Evolutionary conservation across 2,888 invertebrate genomes (phyloP).

Genomic region (Bombyx huttoni): DNA sequence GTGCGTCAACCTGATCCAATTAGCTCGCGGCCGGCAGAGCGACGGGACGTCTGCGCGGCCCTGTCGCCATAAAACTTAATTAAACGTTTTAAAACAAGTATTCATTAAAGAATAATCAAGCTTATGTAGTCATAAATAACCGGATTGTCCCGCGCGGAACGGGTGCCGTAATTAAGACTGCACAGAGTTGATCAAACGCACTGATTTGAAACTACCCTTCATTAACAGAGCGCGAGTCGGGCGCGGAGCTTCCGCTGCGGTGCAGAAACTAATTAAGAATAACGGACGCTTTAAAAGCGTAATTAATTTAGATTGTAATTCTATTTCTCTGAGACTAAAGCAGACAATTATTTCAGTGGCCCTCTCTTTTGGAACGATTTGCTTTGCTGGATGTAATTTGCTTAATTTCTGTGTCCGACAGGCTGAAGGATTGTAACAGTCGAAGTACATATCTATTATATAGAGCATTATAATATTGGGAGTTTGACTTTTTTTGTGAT

Average conservation of each 20-base stretch:
- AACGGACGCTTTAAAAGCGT: conserved; percentile 73
- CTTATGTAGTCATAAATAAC: conserved; percentile 75
- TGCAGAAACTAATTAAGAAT: conserved; percentile 73
- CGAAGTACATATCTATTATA: not conserved
- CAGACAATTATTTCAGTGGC: conserved; percentile 71
- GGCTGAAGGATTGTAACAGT: conserved; percentile 38
- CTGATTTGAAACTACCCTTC: conserved; percentile 73
- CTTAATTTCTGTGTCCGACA: conserved; percentile 62
- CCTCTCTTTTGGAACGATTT: conserved; percentile 69
- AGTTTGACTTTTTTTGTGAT: too few species aligned
- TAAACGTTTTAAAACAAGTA: conserved; percentile 75
- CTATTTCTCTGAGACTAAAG: conserved; percentile 70
- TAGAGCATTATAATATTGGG: not conserved
- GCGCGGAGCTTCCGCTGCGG: conserved; percentile 66
- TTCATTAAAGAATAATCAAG: conserved; percentile 75
- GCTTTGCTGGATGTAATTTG: conserved; percentile 64
- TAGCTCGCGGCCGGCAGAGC: conserved; percentile 69
- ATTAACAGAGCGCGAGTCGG: conserved; percentile 63
- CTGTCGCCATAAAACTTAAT: conserved; percentile 75
- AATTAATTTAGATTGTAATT: conserved; percentile 74
- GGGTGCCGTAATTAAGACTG: conserved; percentile 72
- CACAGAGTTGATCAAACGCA: conserved; percentile 74
- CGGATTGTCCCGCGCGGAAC: conserved; percentile 71
- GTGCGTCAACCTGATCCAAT: conserved; percentile 71
- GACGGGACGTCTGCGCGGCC: conserved; percentile 58